Evolutionary conservation across 2,113 vertebrate genomes (phyloP), one percentile per base, ranked within the genome.

Genomic region (Nibea albiflora): DNA sequence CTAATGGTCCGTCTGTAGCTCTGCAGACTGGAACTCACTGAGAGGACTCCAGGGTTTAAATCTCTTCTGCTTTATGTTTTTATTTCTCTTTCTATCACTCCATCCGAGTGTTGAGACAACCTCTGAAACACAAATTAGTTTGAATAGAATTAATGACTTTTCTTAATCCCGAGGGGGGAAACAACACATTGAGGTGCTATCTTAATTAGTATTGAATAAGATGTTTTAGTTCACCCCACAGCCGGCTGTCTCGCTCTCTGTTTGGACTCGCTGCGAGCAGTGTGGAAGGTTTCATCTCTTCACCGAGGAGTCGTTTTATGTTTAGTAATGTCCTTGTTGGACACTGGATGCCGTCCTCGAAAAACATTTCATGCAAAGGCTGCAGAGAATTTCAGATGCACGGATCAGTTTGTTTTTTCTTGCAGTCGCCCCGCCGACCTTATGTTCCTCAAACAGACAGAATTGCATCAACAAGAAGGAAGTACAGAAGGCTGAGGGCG

Each of bases 1-100:
- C 87, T 85, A 90, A 89, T 87, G 81, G 72, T 83, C 84, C 85
- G 87, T 88, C 83, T 89, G 89, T 83, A 65, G 70, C 44, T 31
- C 66, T 2, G 67, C 72, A 68, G 76, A 86, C 77, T 73, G 73
- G 65, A 88, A 88, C 83, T 78, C 81, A 73, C 63, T 24, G 83
- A 77, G 22, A 63, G 39, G 79, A 75, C 79, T 88, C 80, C 44
- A 42, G 83, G 60, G 78, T 76, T 83, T 69, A 11, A 66, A 56
- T 65, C 52, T 7, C 47, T 72, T 56, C 71, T 26, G 19, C 11
- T 78, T 35, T 46, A 5, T 85, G 12, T 61, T 64, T 11, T 62
- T 81, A 17, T 1, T 42, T 68, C 42, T 75, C 50, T 78, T 54
- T 61, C 50, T 46, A 26, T 73, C 63, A 44, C 20, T 60, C 65